Evolutionary conservation across 2,888 invertebrate species (phyloP), one percentile per base, ranked within the genome.

Genomic region (Acanthopleura granulata): DNA sequence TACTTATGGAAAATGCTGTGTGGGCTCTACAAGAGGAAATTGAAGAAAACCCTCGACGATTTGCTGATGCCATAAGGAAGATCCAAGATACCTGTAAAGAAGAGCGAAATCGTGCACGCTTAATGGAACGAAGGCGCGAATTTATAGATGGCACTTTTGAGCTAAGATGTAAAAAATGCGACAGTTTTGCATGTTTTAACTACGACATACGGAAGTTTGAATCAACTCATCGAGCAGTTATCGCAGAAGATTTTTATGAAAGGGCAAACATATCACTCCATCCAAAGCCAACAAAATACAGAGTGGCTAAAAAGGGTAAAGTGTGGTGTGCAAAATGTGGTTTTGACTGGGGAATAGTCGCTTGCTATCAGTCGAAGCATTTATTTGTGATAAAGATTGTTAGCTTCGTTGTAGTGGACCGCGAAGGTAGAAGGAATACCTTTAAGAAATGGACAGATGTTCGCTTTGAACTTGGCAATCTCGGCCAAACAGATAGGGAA

Each of bases 1-100:
- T 79, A 22, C 83, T 90, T 83, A 89, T 89, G 89, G 77, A 84
- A 11, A 78, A 83, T 29, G 86, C 87, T 18, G 82, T 87, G 14
- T 76, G 77, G 22, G 70, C 81, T 40, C 75, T 85, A 15, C 81
- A 82, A 76, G 73, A 62, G 12, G 30, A 76, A 18, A 80, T 82
- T 51, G 49, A 76, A 61, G 16, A 69, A 0, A 75, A 57, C 57
- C 80, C 77, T 70, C 73, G 72, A n/a, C 74, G 30, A 22, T 83
- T 84, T 51, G 72, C 70, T 16, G 30, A 78, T 12, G 78, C 79
- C 16, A 73, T 82, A 12, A 30, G 76, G 15, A 69, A 72, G 12
- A 74, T 82, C 18, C 86, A 86, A 76, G 79, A 77, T 15, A 80
- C 81, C 12, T 80, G 81, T 0, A 81, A 85, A 40, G 30, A 80